These are phyloP conservation scores for Amiota minor DNA, from an alignment of 2,888 invertebrate genomes.

Conservation along the genomic window DNA sequence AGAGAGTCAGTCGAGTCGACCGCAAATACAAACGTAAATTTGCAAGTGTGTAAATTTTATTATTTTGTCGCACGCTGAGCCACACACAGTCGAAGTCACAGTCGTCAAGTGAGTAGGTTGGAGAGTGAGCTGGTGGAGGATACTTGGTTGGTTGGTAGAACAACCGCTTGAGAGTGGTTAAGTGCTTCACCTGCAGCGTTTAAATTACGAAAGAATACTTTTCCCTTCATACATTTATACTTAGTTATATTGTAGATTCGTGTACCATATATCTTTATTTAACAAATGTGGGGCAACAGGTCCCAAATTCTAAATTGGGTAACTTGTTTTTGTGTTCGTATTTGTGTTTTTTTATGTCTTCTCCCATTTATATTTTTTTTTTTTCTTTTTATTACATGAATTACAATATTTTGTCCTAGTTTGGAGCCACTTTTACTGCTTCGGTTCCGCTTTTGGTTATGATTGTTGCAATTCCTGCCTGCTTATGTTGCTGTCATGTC, in stretches of 20 bases:
- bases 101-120: neutral
- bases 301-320: conserved; percentile 41
- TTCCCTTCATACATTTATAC: neutral
- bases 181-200: conserved; percentile 48
- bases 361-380: conserved; percentile 45
- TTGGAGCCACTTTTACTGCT: neutral
- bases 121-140: neutral
- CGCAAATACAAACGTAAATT: conserved; percentile 42
- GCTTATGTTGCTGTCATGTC: conserved; percentile 14
- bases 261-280: conserved; percentile 38
- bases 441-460: conserved; percentile 10
- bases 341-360: conserved; percentile 1
- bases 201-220: conserved; percentile 52
- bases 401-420: neutral
- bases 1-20: neutral
- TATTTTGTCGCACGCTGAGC: conserved; percentile 45
- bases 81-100: neutral
- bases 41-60: conserved; percentile 63
- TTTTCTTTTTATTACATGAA: conserved; percentile 34
- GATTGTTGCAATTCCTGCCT: conserved; percentile 3
- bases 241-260: conserved; percentile 36
- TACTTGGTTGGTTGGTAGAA: neutral
- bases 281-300: conserved; percentile 59
- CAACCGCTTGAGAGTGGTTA: conserved; percentile 1
- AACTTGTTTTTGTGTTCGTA: neutral